phyloP scores from a whole-genome alignment of 2,113 vertebrate species.

The Sigmodon hispidus region DNA sequence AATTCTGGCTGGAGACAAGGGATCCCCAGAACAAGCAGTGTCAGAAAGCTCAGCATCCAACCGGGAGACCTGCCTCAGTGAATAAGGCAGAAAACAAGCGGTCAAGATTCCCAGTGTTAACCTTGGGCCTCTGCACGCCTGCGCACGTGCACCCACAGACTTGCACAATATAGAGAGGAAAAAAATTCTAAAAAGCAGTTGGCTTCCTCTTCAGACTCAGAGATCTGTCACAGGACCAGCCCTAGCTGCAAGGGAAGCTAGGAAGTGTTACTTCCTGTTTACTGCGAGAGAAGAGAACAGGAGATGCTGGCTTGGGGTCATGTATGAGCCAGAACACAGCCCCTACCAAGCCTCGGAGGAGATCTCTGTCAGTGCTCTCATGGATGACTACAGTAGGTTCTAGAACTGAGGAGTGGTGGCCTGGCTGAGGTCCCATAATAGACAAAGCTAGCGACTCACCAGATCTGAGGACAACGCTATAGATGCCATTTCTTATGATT shows the following conservation, averaged over 20 bases:
- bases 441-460: not conserved
- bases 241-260: not conserved
- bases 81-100: not conserved
- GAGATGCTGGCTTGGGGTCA: not conserved
- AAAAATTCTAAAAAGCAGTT: not conserved
- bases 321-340: not conserved
- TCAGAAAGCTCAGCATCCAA: not conserved
- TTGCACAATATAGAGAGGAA: not conserved
- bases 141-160: not conserved
- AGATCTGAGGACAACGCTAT: not conserved
- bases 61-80: not conserved
- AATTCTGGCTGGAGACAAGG: not conserved
- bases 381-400: not conserved
- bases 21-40: not conserved
- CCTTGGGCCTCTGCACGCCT: not conserved
- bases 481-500: not conserved
- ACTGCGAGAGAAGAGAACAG: not conserved
- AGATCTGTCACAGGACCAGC: not conserved
- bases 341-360: not conserved
- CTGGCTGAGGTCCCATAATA: not conserved
- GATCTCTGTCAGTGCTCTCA: not conserved
- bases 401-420: not conserved
- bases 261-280: not conserved
- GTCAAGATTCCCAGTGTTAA: not conserved
- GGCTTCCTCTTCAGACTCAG: not conserved